phyloP scores from a whole-genome alignment of 2,113 vertebrate genomes.

The Phalacrocorax carbo region DNA sequence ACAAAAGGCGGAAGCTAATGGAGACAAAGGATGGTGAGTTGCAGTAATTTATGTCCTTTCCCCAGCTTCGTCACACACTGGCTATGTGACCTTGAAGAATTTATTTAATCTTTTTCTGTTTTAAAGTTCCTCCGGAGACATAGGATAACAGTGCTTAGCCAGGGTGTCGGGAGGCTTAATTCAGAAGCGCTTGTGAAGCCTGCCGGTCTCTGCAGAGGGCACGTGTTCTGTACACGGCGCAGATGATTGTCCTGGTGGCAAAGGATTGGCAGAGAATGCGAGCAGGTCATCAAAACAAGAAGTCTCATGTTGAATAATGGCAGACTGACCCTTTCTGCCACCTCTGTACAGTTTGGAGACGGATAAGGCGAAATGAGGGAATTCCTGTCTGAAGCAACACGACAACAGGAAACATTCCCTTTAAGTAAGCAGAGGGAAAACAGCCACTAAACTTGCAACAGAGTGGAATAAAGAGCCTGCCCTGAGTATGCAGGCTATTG shows the following conservation, averaged over 20 bases:
- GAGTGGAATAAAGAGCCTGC: neutral
- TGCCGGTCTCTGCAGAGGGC: neutral
- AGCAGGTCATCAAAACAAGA: conserved; percentile 21
- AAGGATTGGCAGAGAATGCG: fast-evolving
- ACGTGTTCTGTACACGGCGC: fast-evolving
- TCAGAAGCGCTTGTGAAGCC: neutral
- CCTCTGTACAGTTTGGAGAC: neutral
- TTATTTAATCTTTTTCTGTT: conserved; percentile 33
- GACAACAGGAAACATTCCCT: neutral
- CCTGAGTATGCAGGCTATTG: neutral
- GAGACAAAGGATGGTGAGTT: conserved; percentile 13
- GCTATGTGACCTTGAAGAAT: conserved; percentile 19
- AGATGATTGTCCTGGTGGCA: neutral
- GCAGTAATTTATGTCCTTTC: conserved; percentile 14
- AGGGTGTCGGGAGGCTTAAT: neutral
- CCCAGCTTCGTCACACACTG: conserved; percentile 30
- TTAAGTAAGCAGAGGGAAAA: neutral
- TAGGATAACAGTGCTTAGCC: neutral
- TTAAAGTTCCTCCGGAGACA: neutral
- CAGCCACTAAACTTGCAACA: neutral
- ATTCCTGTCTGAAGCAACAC: conserved; percentile 27
- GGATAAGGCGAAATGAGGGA: neutral
- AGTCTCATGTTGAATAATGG: neutral
- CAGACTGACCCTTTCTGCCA: neutral
- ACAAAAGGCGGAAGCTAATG: conserved; percentile 44